Evolutionary conservation across 2,113 vertebrate species (phyloP).

Genomic region (Pycnonotus jocosus): DNA sequence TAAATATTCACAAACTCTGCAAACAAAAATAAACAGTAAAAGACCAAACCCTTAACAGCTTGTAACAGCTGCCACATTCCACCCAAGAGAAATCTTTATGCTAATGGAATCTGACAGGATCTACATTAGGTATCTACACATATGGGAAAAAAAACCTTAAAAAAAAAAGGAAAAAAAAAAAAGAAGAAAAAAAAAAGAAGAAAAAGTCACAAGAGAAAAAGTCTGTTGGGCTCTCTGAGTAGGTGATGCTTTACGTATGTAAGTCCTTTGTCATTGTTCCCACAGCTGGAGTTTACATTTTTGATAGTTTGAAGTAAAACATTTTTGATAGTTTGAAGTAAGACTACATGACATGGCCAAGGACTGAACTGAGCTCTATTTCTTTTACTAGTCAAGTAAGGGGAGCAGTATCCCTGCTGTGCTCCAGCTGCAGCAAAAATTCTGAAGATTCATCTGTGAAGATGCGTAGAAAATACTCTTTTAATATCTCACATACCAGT

Average conservation of each 20-base stretch:
- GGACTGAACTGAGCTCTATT: background rate
- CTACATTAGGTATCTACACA: background rate
- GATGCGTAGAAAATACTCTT: background rate
- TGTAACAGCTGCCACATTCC: slow-evolving; percentile 56
- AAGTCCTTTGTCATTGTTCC: background rate
- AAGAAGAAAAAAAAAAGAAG: too few species aligned
- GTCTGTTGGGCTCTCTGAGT: background rate
- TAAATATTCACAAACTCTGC: slow-evolving; percentile 5
- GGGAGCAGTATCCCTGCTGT: background rate
- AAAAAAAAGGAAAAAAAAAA: background rate
- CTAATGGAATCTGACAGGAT: background rate
- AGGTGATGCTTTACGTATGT: background rate
- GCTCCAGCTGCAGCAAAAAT: background rate
- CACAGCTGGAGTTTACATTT: background rate
- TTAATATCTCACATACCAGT: background rate
- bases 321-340: background rate
- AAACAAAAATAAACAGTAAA: slow-evolving; percentile 39
- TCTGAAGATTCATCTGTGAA: background rate
- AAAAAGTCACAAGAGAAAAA: background rate
- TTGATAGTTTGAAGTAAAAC: background rate
- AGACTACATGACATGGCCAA: background rate
- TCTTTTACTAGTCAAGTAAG: background rate
- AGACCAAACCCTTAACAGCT: background rate
- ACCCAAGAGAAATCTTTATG: slow-evolving; percentile 18
- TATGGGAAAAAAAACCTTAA: rapidly evolving